A percentile compares a stretch with the other conserved stretches of the same genome.
These are phyloP conservation scores for Trichacis sp. DNA, from an alignment of 2,888 invertebrate species.

Conservation along the genomic window DNA sequence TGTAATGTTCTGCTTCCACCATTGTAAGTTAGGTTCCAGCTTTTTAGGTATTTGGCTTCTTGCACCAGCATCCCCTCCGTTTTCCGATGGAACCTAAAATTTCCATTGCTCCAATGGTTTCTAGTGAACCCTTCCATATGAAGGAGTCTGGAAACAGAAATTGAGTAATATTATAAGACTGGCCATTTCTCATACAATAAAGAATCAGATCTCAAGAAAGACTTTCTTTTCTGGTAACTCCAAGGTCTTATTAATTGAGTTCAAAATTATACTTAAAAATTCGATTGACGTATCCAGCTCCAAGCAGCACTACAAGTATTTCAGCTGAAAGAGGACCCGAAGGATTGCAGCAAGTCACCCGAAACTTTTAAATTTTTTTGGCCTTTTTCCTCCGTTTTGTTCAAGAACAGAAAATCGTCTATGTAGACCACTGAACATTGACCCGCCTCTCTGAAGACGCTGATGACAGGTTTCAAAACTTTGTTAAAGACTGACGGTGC, in stretches of 20 bases:
- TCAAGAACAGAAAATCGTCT: not conserved
- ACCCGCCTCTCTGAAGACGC: not conserved
- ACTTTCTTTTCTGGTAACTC: not conserved
- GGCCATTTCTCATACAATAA: not conserved
- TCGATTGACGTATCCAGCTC: not conserved
- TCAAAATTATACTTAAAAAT: not conserved
- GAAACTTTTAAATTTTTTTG: not conserved
- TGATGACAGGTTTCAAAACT: slow-evolving; percentile 8
- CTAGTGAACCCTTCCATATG: not conserved
- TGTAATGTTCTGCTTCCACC: slow-evolving; percentile 24
- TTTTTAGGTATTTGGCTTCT: not conserved
- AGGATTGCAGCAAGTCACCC: not conserved
- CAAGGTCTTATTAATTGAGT: not conserved
- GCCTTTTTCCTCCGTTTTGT: not conserved
- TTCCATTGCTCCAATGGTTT: not conserved
- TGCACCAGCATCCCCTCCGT: not conserved
- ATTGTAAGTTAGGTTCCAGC: not conserved
- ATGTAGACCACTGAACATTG: not conserved
- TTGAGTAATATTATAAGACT: not conserved
- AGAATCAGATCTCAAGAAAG: not conserved
- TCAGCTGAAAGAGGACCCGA: not conserved
- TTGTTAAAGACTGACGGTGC: slow-evolving; percentile 11
- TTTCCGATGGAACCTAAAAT: not conserved
- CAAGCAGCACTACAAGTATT: not conserved
- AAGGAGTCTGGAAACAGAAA: not conserved